These are phyloP conservation scores for Rhyzopertha dominica DNA, from an alignment of 1,140 invertebrate genomes.

Conservation along the genomic window DNA sequence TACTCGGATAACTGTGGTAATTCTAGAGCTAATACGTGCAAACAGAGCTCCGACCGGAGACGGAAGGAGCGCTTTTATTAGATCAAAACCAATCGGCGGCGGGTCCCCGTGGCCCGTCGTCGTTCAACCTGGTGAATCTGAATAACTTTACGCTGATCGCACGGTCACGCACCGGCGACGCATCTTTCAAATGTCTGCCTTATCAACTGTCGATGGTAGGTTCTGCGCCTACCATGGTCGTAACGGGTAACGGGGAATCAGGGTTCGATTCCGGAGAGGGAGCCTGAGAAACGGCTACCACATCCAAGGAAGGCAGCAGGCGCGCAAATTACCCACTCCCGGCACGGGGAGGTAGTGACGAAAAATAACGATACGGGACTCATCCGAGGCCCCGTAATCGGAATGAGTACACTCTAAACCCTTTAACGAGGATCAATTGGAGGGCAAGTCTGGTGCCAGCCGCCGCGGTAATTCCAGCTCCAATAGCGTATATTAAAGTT, in stretches of 20 bases:
- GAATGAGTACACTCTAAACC: conserved; percentile 88
- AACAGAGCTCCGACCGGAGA: conserved; percentile 60
- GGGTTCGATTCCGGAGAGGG: conserved; percentile 65
- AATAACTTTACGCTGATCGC: conserved; percentile 74
- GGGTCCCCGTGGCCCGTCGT: conserved; percentile 31
- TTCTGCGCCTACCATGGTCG: conserved; percentile 69
- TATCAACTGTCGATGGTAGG: conserved; percentile 81
- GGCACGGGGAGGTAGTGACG: conserved; percentile 74
- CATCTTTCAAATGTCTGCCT: conserved; percentile 83
- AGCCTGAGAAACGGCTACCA: conserved; percentile 89
- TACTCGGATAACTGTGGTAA: conserved; percentile 88
- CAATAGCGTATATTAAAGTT: conserved; percentile 77
- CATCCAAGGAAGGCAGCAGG: conserved; percentile 53
- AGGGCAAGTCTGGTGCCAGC: conserved; percentile 90
- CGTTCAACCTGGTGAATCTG: conserved; percentile 68
- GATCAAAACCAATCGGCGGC: conserved; percentile 59
- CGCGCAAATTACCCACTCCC: conserved; percentile 76
- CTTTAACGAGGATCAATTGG: conserved; percentile 83
- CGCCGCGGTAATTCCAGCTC: conserved; percentile 68
- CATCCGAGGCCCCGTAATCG: conserved; percentile 74
- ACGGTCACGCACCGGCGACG: conserved; percentile 69
- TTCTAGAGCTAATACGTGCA: conserved; percentile 83
- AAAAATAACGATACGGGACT: conserved; percentile 84
- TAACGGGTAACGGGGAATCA: conserved; percentile 57
- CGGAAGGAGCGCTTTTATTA: conserved; percentile 70